Percentiles rank a stretch among this genome's conserved stretches.
These are phyloP conservation scores for Dendrolimus kikuchii DNA, from an alignment of 1,140 invertebrate genomes.

Conservation along the genomic window DNA sequence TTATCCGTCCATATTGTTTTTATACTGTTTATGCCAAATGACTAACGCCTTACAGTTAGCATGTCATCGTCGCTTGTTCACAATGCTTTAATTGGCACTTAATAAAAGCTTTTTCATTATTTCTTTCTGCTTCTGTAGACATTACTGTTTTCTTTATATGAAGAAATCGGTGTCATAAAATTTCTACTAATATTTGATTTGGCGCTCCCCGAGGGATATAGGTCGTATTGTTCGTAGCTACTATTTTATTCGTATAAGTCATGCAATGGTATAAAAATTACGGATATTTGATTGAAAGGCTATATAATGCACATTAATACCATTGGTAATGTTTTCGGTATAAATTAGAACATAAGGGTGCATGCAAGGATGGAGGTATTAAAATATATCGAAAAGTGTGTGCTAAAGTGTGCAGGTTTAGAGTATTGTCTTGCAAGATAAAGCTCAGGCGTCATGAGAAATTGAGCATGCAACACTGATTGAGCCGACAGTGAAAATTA, in stretches of 20 bases:
- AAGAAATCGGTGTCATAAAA: slow-evolving; percentile 64
- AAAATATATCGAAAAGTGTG: slow-evolving; percentile 9
- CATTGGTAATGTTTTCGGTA: too few species aligned
- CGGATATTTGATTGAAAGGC: too few species aligned
- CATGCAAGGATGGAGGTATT: slow-evolving; percentile 15
- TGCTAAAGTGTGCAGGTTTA: slow-evolving; percentile 12
- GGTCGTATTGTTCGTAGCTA: slow-evolving; percentile 24
- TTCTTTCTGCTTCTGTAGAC: slow-evolving; percentile 27
- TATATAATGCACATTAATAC: too few species aligned
- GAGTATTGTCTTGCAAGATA: too few species aligned
- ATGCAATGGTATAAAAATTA: too few species aligned
- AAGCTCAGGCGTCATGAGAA: background rate
- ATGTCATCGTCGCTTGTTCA: slow-evolving; percentile 49
- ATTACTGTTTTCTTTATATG: slow-evolving; percentile 35
- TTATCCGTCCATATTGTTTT: background rate
- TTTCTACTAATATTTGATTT: slow-evolving; percentile 48
- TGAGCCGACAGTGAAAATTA: slow-evolving; percentile 26
- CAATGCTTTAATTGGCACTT: slow-evolving; percentile 41
- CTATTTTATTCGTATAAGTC: too few species aligned
- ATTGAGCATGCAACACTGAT: slow-evolving; percentile 25
- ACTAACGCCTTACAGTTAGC: slow-evolving; percentile 10
- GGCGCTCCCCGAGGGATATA: slow-evolving; percentile 60
- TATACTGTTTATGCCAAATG: background rate
- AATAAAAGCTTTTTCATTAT: slow-evolving; percentile 42
- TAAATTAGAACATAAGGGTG: slow-evolving; percentile 4